These are phyloP conservation scores for Amblyornis subalaris DNA, from an alignment of 2,113 vertebrate genomes.

Conservation along the genomic window DNA sequence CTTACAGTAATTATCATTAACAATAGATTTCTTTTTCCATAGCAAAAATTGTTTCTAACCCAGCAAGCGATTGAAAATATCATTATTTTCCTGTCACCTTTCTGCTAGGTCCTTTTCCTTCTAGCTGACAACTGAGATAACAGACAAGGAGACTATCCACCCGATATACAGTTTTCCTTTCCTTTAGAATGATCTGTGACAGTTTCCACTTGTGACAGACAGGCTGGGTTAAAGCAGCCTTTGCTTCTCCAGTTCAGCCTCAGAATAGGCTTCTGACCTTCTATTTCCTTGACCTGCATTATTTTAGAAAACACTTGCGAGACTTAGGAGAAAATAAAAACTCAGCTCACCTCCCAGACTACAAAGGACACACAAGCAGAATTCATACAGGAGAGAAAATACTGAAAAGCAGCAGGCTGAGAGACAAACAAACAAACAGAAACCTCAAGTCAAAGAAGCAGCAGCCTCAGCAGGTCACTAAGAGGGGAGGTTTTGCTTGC, in stretches of 20 bases:
- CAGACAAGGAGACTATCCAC: not conserved
- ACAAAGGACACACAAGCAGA: not conserved
- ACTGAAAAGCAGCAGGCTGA: not conserved
- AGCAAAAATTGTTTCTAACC: not conserved
- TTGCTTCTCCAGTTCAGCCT: conserved; percentile 1
- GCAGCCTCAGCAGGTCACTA: not conserved
- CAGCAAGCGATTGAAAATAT: not conserved
- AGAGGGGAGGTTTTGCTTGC: not conserved
- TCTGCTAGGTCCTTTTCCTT: not conserved
- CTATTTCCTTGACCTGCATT: conserved; percentile 25
- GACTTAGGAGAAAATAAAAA: not conserved
- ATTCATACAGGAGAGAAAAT: not conserved
- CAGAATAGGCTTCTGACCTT: not conserved
- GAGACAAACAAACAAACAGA: not conserved
- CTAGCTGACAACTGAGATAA: conserved; percentile 10
- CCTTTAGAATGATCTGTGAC: conserved; percentile 3
- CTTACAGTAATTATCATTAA: not conserved
- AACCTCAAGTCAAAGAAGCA: not conserved
- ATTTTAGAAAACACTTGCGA: not conserved
- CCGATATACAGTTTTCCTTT: not conserved
- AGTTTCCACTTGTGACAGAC: not conserved
- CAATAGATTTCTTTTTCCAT: not conserved
- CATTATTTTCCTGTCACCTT: conserved; percentile 24
- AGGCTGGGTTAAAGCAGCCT: not conserved
- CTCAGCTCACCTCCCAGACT: not conserved